Evolutionary conservation across 2,888 invertebrate species (phyloP).

Genomic region (Caenorhabditis plicata): DNA sequence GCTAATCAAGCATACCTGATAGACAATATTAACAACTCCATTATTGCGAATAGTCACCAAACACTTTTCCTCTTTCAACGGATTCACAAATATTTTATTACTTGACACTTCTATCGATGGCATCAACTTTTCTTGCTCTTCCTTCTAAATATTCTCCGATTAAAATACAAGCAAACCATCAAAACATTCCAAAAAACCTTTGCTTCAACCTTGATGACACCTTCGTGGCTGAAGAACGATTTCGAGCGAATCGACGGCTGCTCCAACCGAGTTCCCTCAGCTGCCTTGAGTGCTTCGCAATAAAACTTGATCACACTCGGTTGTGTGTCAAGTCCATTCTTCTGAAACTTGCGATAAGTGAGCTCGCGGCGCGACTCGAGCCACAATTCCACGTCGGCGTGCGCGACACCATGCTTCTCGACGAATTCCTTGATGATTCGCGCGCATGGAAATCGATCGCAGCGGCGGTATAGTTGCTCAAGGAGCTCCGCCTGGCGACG

Average conservation of each 20-base stretch:
- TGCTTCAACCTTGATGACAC: constrained; percentile 14
- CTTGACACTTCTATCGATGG: constrained; percentile 16
- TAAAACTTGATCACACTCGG: constrained; percentile 29
- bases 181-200: too few relatives aligned
- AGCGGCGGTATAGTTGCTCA: constrained; percentile 22
- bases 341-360: constrained; percentile 21
- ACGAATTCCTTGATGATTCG: constrained; percentile 22
- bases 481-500: constrained; percentile 25
- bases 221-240: constrained; percentile 20
- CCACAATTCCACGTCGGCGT: constrained; percentile 28
- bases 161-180: too few relatives aligned
- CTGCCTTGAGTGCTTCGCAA: constrained; percentile 23
- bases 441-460: constrained; percentile 13
- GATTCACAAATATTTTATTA: constrained; percentile 16
- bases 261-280: constrained; percentile 25
- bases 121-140: constrained; percentile 19
- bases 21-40: constrained; percentile 21
- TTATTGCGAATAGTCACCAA: constrained; percentile 15
- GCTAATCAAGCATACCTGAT: constrained; percentile 17
- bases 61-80: constrained; percentile 24
- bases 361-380: constrained; percentile 27
- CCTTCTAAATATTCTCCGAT: constrained; percentile 9
- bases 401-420: constrained; percentile 10
- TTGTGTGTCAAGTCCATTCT: constrained; percentile 17
- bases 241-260: constrained; percentile 17